Percentiles rank a stretch among this genome's conserved stretches.
Evolutionary conservation across 1,140 invertebrate species (phyloP).

Genomic region (Calliphora vicina): DNA sequence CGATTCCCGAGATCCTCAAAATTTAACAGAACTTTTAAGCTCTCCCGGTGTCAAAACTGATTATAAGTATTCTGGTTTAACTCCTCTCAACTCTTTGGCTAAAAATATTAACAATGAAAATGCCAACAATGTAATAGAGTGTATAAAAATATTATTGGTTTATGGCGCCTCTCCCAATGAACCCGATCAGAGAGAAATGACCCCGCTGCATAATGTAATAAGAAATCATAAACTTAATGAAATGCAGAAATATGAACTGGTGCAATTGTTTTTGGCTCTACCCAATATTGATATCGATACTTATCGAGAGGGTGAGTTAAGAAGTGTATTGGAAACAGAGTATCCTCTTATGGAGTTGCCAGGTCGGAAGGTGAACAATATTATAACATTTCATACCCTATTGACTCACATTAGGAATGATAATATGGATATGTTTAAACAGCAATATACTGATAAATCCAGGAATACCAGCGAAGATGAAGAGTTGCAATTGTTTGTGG

Average conservation of each 20-base stretch:
- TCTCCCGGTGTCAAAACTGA: slow-evolving; percentile 67
- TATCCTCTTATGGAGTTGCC: slow-evolving; percentile 70
- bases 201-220: slow-evolving; percentile 71
- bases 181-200: slow-evolving; percentile 69
- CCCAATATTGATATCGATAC: slow-evolving; percentile 68
- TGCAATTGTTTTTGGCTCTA: slow-evolving; percentile 65
- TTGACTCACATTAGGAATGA: slow-evolving; percentile 67
- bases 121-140: slow-evolving; percentile 58
- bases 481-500: slow-evolving; percentile 67
- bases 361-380: slow-evolving; percentile 55
- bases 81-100: slow-evolving; percentile 71
- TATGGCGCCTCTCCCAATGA: slow-evolving; percentile 71
- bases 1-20: slow-evolving; percentile 67
- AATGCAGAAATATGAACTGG: slow-evolving; percentile 62
- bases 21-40: slow-evolving; percentile 67
- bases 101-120: slow-evolving; percentile 67
- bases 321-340: slow-evolving; percentile 67
- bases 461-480: slow-evolving; percentile 57
- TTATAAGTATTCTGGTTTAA: slow-evolving; percentile 66
- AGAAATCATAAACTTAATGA: slow-evolving; percentile 65
- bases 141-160: slow-evolving; percentile 67
- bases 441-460: slow-evolving; percentile 66
- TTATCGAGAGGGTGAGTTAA: slow-evolving; percentile 67
- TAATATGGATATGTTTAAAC: slow-evolving; percentile 69
- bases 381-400: slow-evolving; percentile 66